A percentile compares a stretch with the other conserved stretches of the same genome.
Conservation (phyloP, 2,888 invertebrate species). For the Drosophila bunnanda region DNA sequence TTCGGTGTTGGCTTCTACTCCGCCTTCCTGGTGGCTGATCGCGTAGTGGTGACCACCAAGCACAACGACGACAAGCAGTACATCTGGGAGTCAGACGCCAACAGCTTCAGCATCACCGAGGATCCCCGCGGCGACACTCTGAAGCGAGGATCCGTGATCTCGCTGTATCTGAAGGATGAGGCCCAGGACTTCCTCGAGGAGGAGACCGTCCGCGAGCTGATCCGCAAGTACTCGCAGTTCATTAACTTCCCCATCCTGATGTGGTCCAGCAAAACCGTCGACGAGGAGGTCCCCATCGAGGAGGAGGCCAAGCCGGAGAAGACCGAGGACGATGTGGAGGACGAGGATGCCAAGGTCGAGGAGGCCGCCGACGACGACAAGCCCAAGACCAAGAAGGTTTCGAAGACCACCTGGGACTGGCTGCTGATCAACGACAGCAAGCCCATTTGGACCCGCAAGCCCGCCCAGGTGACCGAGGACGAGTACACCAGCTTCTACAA, state of each 20-base stretch:
- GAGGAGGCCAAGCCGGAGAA: constrained; percentile 85
- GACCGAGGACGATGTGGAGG: constrained; percentile 86
- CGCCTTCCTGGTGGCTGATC: constrained; percentile 97
- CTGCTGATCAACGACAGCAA: constrained; percentile 97
- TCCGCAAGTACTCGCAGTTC: constrained; percentile 99
- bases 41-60: constrained; percentile 97
- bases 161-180: constrained; percentile 97
- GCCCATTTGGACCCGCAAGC: constrained; percentile 99
- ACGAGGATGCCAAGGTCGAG: constrained; percentile 87
- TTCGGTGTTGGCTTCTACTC: constrained; percentile 99
- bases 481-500: constrained; percentile 99
- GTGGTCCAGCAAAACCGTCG: constrained; percentile 92
- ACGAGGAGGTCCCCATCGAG: constrained; percentile 89
- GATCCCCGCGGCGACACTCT: constrained; percentile 98
- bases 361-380: constrained; percentile 87
- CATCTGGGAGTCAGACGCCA: constrained; percentile 99
- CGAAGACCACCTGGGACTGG: constrained; percentile 99
- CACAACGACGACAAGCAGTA: constrained; percentile 97
- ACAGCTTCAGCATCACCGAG: constrained; percentile 93
- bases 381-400: constrained; percentile 93
- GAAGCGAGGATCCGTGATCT: constrained; percentile 94
- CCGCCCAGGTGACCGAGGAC: constrained; percentile 91
- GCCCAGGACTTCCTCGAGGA: constrained; percentile 97
- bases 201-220: constrained; percentile 94
- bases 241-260: constrained; percentile 99